Evolutionary conservation across 2,113 vertebrate genomes (phyloP), one percentile per base, ranked within the genome.

Genomic region (Galeopterus variegatus): DNA sequence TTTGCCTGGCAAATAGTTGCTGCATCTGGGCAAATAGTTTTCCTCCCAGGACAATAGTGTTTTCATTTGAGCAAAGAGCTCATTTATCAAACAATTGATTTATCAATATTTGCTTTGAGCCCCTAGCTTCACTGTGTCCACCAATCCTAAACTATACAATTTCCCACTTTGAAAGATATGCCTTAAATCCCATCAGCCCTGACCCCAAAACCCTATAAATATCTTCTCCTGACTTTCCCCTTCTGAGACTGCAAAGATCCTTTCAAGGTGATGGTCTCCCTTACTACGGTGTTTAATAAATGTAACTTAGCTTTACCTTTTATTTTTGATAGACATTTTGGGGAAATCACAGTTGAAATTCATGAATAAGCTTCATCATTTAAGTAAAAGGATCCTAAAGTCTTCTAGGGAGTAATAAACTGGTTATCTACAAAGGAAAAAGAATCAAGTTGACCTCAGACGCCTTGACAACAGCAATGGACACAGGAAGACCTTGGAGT

Each of bases 1-100:
- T 93, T 75, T 93, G 41, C 70, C 83, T 81, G 54, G 76, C 64
- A 96, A 96, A 96, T 1, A 48, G 54, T 65, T 45, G 76, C 45
- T 33, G 45, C 77, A 36, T 81, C 45, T 64, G 67, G n/a, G 73
- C 70, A 95, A 88, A 93, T 45, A 82, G 17, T 33, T 93, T 60
- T 87, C 62, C 64, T 93, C 50, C 41, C 23, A 12, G 36, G 26
- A 87, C 36, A 93, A 69, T 2, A 31, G 1, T 41, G 52, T 76
- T 85, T 85, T 60, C 26, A 64, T 69, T 41, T 70, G 90, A 82
- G 65, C 26, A 69, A 94, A 95, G 52, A 77, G 13, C 12, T 89
- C 48, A 82, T 69, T 89, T 81, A 67, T 92, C 73, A 81, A 72
- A 50, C 6, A 76, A 50, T 76, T 90, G 82, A 58, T 45, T 28